Evolutionary conservation across 2,888 invertebrate genomes (phyloP).

Genomic region (Chrysolina americana): DNA sequence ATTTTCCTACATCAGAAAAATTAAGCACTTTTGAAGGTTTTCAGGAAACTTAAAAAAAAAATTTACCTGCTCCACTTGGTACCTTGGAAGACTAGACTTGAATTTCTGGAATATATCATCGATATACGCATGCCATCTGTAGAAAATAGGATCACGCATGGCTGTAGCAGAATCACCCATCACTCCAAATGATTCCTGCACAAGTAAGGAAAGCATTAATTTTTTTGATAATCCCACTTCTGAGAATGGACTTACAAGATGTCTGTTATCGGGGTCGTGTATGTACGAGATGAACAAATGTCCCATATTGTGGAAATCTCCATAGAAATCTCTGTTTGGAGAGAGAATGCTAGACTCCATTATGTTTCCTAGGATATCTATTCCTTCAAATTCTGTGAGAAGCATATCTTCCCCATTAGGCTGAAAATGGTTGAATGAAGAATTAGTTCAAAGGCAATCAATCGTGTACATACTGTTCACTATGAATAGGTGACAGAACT

Average conservation of each 20-base stretch:
- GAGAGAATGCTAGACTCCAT: slow-evolving; percentile 82
- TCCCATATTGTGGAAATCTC: slow-evolving; percentile 87
- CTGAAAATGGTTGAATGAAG: neutral
- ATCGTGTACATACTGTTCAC: too few species aligned
- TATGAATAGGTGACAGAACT: too few species aligned
- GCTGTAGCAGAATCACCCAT: slow-evolving; percentile 89
- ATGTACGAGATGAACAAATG: slow-evolving; percentile 83
- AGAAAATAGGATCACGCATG: slow-evolving; percentile 90
- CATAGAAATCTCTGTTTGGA: slow-evolving; percentile 80
- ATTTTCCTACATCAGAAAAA: too few species aligned
- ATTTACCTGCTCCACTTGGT: slow-evolving; percentile 74
- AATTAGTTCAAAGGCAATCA: too few species aligned
- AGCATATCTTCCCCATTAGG: slow-evolving; percentile 65
- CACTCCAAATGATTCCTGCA: slow-evolving; percentile 84
- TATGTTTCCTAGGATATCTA: slow-evolving; percentile 85
- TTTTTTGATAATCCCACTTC: neutral
- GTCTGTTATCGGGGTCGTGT: slow-evolving; percentile 86
- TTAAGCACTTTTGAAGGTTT: neutral
- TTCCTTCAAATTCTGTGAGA: slow-evolving; percentile 79
- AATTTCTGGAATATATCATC: slow-evolving; percentile 85
- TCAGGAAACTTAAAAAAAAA: neutral
- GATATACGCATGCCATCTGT: slow-evolving; percentile 87
- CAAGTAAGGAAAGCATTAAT: neutral
- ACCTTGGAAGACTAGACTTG: slow-evolving; percentile 80
- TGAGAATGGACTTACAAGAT: slow-evolving; percentile 72